A percentile compares a stretch with the other conserved stretches of the same genome.
phyloP scores from a whole-genome alignment of 2,113 vertebrate genomes.

The Tragelaphus imberbis region DNA sequence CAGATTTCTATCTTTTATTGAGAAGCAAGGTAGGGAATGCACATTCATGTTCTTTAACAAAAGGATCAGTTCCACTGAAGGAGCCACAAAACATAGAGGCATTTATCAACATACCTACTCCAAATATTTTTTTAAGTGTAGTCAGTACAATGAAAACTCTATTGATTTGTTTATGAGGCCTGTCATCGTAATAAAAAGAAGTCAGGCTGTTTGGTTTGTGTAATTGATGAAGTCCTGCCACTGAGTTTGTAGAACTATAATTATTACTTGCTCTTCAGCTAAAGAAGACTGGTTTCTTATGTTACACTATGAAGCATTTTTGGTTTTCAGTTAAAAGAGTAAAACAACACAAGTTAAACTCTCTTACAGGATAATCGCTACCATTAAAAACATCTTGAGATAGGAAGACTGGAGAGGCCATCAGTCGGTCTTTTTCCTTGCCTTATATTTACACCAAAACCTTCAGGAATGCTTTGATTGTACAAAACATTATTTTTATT shows the following conservation, averaged over 20 bases:
- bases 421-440: background rate
- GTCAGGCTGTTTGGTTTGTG: background rate
- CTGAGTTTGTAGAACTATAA: background rate
- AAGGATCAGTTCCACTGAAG: background rate
- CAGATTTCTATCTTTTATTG: constrained; percentile 5
- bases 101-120: background rate
- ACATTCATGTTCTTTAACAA: background rate
- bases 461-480: background rate
- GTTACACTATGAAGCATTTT: background rate
- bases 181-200: background rate
- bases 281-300: background rate
- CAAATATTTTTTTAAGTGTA: background rate
- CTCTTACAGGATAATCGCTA: background rate
- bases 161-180: background rate
- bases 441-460: background rate
- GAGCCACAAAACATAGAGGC: background rate
- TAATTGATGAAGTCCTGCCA: background rate
- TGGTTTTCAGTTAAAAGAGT: constrained; percentile 1
- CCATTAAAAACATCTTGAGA: background rate
- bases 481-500: background rate
- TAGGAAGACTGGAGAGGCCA: background rate
- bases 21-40: background rate
- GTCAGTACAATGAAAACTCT: background rate
- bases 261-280: background rate
- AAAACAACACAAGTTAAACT: background rate